A percentile compares a stretch with the other conserved stretches of the same genome.
These are phyloP conservation scores for Cerastis rubricosa DNA, from an alignment of 2,888 invertebrate genomes.

Conservation along the genomic window DNA sequence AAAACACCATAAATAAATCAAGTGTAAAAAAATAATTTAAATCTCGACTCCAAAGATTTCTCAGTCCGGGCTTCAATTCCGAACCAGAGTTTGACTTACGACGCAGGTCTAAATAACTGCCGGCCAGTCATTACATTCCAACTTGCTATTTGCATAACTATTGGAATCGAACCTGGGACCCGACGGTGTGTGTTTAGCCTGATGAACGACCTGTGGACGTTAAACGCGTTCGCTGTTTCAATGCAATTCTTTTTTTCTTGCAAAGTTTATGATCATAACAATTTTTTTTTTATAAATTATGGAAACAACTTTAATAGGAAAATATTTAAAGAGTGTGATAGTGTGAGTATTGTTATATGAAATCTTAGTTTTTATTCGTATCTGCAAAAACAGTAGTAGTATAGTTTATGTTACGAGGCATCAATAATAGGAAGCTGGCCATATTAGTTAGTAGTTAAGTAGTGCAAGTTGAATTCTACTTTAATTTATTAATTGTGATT, in stretches of 20 bases:
- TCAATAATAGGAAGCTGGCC: no score
- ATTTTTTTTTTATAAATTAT: neutral
- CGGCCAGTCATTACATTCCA: constrained; percentile 89
- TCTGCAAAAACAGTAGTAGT: no score
- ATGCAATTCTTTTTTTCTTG: constrained; percentile 67
- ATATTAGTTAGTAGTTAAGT: no score
- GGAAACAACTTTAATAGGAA: neutral
- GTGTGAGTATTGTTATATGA: neutral
- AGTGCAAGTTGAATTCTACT: no score
- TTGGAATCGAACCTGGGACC: constrained; percentile 86
- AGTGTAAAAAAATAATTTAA: neutral
- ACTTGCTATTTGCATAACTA: constrained; percentile 90
- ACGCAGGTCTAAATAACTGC: constrained; percentile 89
- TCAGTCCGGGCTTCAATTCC: constrained; percentile 78
- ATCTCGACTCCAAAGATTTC: constrained; percentile 69
- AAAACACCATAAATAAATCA: neutral
- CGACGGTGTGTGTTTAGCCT: constrained; percentile 88
- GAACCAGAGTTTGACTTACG: constrained; percentile 89
- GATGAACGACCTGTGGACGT: constrained; percentile 85
- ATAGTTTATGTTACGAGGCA: no score
- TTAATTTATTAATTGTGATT: no score
- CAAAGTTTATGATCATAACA: constrained; percentile 42
- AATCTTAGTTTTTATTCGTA: no score
- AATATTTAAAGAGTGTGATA: neutral
- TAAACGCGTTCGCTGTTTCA: constrained; percentile 83